phyloP scores from a whole-genome alignment of 2,888 invertebrate genomes.

The Drosophila paramelanica region DNA sequence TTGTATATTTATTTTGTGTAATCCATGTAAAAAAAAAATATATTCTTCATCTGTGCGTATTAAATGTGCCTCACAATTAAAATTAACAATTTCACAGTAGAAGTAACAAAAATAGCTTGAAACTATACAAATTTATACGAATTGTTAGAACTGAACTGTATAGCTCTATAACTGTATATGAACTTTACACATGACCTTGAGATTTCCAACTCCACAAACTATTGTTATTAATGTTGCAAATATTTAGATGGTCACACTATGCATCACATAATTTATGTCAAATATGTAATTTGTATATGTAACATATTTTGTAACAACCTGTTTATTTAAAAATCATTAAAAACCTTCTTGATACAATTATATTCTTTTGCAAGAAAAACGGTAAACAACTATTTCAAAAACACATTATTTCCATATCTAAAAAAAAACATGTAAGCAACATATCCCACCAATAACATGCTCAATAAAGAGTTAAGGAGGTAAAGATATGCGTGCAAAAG shows the following conservation, averaged over 20 bases:
- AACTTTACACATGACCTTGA: too few relatives aligned
- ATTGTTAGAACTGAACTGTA: too few relatives aligned
- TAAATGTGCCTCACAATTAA: too few relatives aligned
- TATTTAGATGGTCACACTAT: not conserved
- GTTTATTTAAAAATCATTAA: not conserved
- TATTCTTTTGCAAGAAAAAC: constrained; percentile 9
- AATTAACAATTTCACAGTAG: too few relatives aligned
- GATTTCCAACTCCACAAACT: not conserved
- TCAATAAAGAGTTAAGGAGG: not conserved
- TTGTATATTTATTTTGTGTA: too few relatives aligned
- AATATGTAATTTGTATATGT: not conserved
- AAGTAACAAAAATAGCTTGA: too few relatives aligned
- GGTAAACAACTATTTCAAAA: constrained; percentile 5
- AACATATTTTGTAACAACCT: not conserved
- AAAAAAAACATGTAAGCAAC: constrained; percentile 18
- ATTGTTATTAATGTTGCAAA: not conserved
- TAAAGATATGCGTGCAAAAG: not conserved
- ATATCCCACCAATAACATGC: not conserved
- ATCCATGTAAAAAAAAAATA: too few relatives aligned
- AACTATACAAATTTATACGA: too few relatives aligned
- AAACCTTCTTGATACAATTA: not conserved
- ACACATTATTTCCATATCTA: constrained; percentile 8
- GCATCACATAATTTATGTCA: not conserved
- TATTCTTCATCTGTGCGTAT: too few relatives aligned
- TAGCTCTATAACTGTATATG: too few relatives aligned